phyloP scores from a whole-genome alignment of 2,888 invertebrate genomes.

The Andricus quercusramuli region DNA sequence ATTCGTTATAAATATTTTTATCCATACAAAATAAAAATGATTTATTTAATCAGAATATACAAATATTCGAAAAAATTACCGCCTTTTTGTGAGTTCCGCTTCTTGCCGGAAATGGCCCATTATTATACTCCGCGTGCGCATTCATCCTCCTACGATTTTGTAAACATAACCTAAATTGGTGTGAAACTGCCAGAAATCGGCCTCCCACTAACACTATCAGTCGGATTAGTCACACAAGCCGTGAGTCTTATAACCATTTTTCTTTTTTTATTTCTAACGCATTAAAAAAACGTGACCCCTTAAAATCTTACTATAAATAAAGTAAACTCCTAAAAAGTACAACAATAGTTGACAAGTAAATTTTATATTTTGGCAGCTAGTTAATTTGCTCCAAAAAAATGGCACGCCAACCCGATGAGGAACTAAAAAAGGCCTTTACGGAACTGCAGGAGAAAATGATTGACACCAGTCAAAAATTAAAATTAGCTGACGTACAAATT shows the following conservation, averaged over 20 bases:
- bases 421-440: conserved; percentile 87
- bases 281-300: not conserved
- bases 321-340: not conserved
- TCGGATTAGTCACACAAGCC: not conserved
- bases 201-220: not conserved
- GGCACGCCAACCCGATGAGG: conserved; percentile 81
- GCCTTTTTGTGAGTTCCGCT: too few relatives aligned
- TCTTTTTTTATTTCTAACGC: not conserved
- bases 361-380: not conserved
- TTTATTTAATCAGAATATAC: not conserved
- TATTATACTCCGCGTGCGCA: too few relatives aligned
- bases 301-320: not conserved
- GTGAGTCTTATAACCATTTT: not conserved
- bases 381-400: conserved; percentile 53
- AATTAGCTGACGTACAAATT: conserved; percentile 89
- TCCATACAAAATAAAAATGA: not conserved
- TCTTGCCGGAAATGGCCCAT: not conserved
- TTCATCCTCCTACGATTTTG: too few relatives aligned
- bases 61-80: not conserved
- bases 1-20: too few relatives aligned
- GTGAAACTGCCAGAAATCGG: too few relatives aligned
- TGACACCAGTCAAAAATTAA: conserved; percentile 89
- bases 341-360: not conserved
- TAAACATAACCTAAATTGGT: not conserved
- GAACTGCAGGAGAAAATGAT: conserved; percentile 91